Base-by-base conservation (phyloP, 1,140 invertebrate genomes). In the Procambarus virginalis region DNA sequence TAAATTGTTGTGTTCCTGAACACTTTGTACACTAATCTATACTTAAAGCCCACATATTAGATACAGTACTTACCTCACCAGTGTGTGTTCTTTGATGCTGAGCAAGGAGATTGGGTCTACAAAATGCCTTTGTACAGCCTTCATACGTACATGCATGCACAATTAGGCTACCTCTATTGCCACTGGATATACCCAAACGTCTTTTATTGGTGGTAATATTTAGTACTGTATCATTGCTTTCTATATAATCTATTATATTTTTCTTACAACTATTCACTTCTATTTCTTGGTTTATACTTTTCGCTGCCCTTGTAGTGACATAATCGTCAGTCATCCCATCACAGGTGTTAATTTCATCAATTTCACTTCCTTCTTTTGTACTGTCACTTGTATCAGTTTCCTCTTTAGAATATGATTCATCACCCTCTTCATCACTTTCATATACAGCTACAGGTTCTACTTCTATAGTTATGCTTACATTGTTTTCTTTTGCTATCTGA, bases 51-150 rank as follows among this genome's bases (percentile, higher is more conserved):
- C 64, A 20, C 4, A 68, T 68, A 5, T 68, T 68, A 2, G 4
- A 68, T 68, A n/a, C n/a, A n/a, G n/a, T n/a, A 68, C 64, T 68
- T 17, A 68, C 64, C 64, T 68, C 64, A n/a, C 64, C 64, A 68
- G 64, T 68, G 64, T 68, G 64, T 68, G 64, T 68, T 17, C 64
- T 68, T 17, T 20, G 20, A 4, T 68, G 64, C 64, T 68, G 64
- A 68, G 64, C 20, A 4, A 68, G 64, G 20, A 17, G 64, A 68
- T n/a, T 68, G 17, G 64, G 64, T 68, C 64, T 68, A n/a, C 64
- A 17, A n/a, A 68, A 68, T 17, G 64, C 64, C 64, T 68, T 68
- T 68, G 12, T 17, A 68, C 64, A 68, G 10, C 49, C 12, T 2
- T 46, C 49, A 51, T 78, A 10, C 20, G 45, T 78, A 20, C 46